A percentile compares a stretch with the other conserved stretches of the same genome.
phyloP scores from a whole-genome alignment of 2,888 invertebrate genomes.

The Caenorhabditis sp. region DNA sequence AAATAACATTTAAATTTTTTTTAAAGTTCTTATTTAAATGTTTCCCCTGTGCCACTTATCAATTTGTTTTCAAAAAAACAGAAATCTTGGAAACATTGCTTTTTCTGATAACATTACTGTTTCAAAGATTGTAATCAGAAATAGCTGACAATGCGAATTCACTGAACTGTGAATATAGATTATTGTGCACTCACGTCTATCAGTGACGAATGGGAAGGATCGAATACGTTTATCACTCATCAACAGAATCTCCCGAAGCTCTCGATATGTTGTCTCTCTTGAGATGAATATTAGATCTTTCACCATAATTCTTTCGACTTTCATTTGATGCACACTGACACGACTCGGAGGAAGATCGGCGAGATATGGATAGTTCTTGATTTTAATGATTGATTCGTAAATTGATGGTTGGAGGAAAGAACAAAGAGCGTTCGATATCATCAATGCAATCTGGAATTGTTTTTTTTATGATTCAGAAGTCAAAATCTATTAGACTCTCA shows the following conservation, averaged over 20 bases:
- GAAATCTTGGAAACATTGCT: too few relatives aligned
- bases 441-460: slow-evolving; percentile 81
- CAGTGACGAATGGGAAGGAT: slow-evolving; percentile 91
- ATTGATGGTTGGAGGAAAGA: slow-evolving; percentile 92
- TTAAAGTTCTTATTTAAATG: too few relatives aligned
- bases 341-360: slow-evolving; percentile 77
- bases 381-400: slow-evolving; percentile 95
- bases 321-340: slow-evolving; percentile 69
- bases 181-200: slow-evolving; percentile 74
- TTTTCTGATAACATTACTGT: too few relatives aligned
- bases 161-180: too few relatives aligned
- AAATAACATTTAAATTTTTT: too few relatives aligned
- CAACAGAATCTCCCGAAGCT: slow-evolving; percentile 85
- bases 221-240: slow-evolving; percentile 74
- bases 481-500: too few relatives aligned
- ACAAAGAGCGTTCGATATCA: slow-evolving; percentile 92
- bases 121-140: too few relatives aligned
- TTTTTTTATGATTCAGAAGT: not conserved
- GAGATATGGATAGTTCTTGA: slow-evolving; percentile 93
- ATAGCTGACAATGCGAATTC: too few relatives aligned
- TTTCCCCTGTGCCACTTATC: too few relatives aligned
- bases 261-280: slow-evolving; percentile 86
- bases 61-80: too few relatives aligned
- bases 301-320: slow-evolving; percentile 95
- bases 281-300: slow-evolving; percentile 74